These are phyloP conservation scores for Ptilodon capucinus DNA, from an alignment of 2,888 invertebrate genomes.

Conservation along the genomic window DNA sequence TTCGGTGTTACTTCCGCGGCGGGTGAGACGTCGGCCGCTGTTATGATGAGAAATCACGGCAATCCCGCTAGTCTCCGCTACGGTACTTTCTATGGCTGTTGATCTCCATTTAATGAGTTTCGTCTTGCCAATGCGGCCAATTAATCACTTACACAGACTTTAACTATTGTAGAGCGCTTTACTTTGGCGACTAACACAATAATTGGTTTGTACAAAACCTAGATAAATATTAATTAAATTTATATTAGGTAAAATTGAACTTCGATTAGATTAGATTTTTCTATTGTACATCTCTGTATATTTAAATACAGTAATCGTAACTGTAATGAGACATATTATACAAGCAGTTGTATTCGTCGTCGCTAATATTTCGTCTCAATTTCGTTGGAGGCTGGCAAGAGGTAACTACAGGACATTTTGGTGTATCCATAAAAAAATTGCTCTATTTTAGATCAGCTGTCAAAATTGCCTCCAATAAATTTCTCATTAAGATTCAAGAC, in stretches of 20 bases:
- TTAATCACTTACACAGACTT: conserved; percentile 63
- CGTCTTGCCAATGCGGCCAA: conserved; percentile 69
- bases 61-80: conserved; percentile 75
- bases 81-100: conserved; percentile 74
- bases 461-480: conserved; percentile 38
- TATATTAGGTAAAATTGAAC: too few relatives aligned
- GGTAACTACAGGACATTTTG: too few relatives aligned
- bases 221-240: background rate
- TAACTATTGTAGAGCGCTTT: conserved; percentile 38
- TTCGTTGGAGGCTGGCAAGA: background rate
- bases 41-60: conserved; percentile 69
- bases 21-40: conserved; percentile 28
- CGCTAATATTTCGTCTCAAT: background rate
- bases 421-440: conserved; percentile 5
- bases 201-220: conserved; percentile 1
- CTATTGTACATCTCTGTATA: background rate
- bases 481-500: conserved; percentile 47
- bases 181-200: conserved; percentile 24
- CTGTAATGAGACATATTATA: background rate
- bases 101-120: conserved; percentile 73
- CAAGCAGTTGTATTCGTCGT: background rate
- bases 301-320: background rate
- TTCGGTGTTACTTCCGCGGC: conserved; percentile 56
- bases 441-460: conserved; percentile 37
- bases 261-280: background rate